Percentiles rank a stretch among this genome's conserved stretches.
Conservation (phyloP, 2,113 vertebrate genomes). For the Coptodon rendalli region DNA sequence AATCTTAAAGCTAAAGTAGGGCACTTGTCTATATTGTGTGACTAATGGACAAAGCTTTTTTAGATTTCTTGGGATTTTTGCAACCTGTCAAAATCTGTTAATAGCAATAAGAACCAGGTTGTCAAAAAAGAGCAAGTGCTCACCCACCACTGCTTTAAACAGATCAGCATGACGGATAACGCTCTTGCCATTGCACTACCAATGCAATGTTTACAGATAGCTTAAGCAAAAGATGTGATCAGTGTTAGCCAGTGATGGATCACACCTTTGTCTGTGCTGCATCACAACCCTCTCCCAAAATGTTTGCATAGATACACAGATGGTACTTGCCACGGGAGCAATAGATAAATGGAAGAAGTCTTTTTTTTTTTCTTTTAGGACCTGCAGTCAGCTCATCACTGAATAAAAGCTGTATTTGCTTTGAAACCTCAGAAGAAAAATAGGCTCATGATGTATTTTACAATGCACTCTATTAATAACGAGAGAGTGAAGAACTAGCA, state of each 20-base stretch:
- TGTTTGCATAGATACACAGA: not conserved
- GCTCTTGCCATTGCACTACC: not conserved
- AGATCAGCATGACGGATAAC: not conserved
- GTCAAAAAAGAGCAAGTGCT: not conserved
- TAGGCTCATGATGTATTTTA: not conserved
- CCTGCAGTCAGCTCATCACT: not conserved
- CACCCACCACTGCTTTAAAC: not conserved
- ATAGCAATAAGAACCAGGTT: not conserved
- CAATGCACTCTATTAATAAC: not conserved
- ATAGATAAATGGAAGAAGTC: not conserved
- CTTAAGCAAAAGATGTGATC: not conserved
- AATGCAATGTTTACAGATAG: not conserved
- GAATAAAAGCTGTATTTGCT: not conserved
- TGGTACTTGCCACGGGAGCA: not conserved
- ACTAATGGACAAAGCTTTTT: not conserved
- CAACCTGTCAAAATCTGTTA: not conserved
- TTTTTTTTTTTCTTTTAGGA: not conserved
- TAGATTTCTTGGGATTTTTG: not conserved
- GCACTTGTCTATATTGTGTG: not conserved
- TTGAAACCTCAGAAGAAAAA: not conserved
- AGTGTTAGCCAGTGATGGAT: not conserved
- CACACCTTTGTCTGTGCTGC: not conserved
- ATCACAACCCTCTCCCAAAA: not conserved
- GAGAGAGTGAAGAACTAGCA: not conserved
- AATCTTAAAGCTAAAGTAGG: not conserved